Evolutionary conservation across 2,888 invertebrate genomes (phyloP).

Genomic region (Creontiades dilutus): DNA sequence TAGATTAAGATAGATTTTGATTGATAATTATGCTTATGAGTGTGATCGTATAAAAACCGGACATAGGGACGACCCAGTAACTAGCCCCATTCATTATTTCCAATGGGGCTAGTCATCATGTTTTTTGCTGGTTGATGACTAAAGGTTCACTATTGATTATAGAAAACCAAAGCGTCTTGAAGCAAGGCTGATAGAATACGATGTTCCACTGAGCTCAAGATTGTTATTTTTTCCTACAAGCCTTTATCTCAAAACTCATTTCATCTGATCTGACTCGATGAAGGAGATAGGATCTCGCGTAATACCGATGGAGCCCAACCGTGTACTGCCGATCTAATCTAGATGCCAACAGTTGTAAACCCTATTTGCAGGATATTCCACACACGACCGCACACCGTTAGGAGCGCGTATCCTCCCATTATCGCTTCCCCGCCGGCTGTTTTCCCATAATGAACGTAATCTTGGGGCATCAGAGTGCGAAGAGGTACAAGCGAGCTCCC

Average conservation of each 20-base stretch:
- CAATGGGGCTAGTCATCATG: too few relatives aligned
- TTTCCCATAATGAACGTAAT: not conserved
- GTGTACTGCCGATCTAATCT: not conserved
- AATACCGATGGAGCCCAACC: not conserved
- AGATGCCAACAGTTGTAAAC: constrained; percentile 15
- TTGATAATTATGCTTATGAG: too few relatives aligned
- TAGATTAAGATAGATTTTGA: too few relatives aligned
- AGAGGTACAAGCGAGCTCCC: not conserved
- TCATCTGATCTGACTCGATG: not conserved
- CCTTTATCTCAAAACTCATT: not conserved
- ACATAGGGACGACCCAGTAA: too few relatives aligned
- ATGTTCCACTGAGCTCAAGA: not conserved
- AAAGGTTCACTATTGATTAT: too few relatives aligned
- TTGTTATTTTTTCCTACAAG: too few relatives aligned
- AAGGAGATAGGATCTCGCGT: not conserved
- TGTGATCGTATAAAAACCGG: too few relatives aligned
- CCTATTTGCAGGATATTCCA: constrained; percentile 15
- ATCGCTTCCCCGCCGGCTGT: not conserved
- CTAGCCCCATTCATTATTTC: too few relatives aligned
- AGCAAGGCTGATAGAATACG: too few relatives aligned
- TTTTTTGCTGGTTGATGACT: too few relatives aligned
- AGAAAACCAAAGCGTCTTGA: too few relatives aligned
- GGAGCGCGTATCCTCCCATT: not conserved
- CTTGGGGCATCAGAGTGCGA: not conserved
- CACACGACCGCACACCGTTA: constrained; percentile 14